Base-by-base conservation (phyloP, 2,888 invertebrate species). In the Electrophaes corylata region DNA sequence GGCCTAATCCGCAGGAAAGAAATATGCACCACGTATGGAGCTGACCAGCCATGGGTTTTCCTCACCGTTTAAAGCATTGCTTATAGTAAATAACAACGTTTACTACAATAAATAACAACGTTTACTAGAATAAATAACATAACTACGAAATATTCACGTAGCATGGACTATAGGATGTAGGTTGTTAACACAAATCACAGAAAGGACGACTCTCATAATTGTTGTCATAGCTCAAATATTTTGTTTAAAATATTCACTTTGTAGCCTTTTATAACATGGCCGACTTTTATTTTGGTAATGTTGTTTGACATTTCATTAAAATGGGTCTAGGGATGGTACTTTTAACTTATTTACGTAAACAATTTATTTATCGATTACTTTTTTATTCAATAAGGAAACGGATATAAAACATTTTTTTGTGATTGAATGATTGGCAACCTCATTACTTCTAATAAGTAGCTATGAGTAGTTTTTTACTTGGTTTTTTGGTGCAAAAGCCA, bases 201-300 rank as follows among this genome's bases (percentile, higher is more conserved):
- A 65, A 53, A 62, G 59, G 66, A 67, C 54, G 53, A 57, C 57
- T 16, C 16, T 37, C 16, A 37, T 37, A 37, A 16, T 29, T 29
- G 26, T 10, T 29, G 26, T 29, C 70, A 72, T 74, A 64, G 64
- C 63, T 67, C 55, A 65, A 68, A 73, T 76, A 71, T 73, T 75
- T 69, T 41, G 62, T 59, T 66, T 67, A 68, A 75, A 73, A 69
- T 50, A 64, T 69, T 70, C 61, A 63, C 64, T 73, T 71, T 73
- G 65, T 65, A 26, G 41, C 40, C 39, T 41, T 29, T 2, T 16
- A 35, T 23, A 16, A 18, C 35, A 11, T 52, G 43, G n/a, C 10
- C 20, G 14, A 26, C 12, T 40, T 57, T 33, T 33, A 37, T 37
- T 37, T 37, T 14, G 16, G 37, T 37, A 16, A 37, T 37, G 16